Conservation (phyloP, 92 coral and sea anemone species). For the Bergia sp. region DNA sequence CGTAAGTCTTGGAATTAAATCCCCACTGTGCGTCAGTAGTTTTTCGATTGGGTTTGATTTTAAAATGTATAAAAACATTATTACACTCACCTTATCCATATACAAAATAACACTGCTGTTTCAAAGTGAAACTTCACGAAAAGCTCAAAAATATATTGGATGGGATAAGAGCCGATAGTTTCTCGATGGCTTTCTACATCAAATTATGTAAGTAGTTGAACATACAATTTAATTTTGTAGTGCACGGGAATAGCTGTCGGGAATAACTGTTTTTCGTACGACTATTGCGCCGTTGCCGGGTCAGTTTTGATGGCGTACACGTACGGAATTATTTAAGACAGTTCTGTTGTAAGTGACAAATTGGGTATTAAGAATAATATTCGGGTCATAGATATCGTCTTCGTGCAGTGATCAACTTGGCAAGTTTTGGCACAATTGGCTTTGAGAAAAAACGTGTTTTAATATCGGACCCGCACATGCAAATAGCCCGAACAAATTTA, state of each 20-base stretch:
- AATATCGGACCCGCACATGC: not conserved
- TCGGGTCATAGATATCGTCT: not conserved
- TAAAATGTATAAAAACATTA: not conserved
- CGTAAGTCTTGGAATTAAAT: not conserved
- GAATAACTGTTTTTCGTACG: not conserved
- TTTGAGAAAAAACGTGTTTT: not conserved
- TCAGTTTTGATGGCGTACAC: not conserved
- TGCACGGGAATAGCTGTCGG: not conserved
- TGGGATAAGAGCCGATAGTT: not conserved
- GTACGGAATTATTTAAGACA: not conserved
- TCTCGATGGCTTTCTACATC: not conserved
- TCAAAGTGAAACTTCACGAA: not conserved
- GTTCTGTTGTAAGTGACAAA: not conserved
- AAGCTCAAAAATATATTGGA: not conserved
- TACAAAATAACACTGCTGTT: not conserved
- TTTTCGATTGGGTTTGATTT: not conserved
- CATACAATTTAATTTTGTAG: too few relatives aligned
- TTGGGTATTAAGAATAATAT: too few relatives aligned
- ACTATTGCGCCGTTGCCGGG: not conserved
- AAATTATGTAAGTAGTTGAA: not conserved
- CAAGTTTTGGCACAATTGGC: not conserved
- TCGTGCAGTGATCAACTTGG: not conserved
- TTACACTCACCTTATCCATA: not conserved
- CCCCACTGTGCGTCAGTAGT: not conserved
- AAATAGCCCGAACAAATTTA: too few relatives aligned